Percentiles rank a stretch among this genome's conserved stretches.
Evolutionary conservation across 2,797 vertebrate genomes (phyloP).

Genomic region (Semotilus atromaculatus): DNA sequence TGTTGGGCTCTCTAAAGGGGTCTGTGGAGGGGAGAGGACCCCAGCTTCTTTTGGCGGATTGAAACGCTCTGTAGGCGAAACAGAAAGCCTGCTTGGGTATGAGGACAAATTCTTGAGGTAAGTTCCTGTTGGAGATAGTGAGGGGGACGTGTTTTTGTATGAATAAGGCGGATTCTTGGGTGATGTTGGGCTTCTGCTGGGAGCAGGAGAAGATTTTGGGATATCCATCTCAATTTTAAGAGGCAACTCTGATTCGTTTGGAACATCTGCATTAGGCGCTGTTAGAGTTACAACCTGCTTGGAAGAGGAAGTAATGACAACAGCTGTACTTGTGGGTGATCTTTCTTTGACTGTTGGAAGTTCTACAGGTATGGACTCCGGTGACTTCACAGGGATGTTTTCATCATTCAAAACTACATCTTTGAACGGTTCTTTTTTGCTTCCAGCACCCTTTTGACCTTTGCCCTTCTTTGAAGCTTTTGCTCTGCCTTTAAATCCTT

Average conservation of each 20-base stretch:
- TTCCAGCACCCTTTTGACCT: constrained; percentile 75
- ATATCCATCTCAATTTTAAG: constrained; percentile 70
- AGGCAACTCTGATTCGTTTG: constrained; percentile 63
- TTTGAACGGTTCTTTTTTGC: constrained; percentile 80
- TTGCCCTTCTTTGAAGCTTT: constrained; percentile 83
- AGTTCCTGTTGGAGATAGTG: constrained; percentile 69
- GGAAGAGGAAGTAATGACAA: constrained; percentile 76
- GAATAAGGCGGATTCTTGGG: constrained; percentile 69
- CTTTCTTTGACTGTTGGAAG: constrained; percentile 64
- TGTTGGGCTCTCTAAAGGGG: constrained; percentile 74
- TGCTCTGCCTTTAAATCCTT: constrained; percentile 81
- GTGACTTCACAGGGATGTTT: constrained; percentile 60
- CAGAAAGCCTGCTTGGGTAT: constrained; percentile 67
- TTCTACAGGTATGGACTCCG: constrained; percentile 62
- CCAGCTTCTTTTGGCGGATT: constrained; percentile 84
- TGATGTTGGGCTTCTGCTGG: constrained; percentile 70
- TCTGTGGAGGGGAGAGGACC: constrained; percentile 75
- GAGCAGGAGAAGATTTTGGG: constrained; percentile 67
- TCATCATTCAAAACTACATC: constrained; percentile 71
- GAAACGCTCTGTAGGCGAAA: constrained; percentile 85
- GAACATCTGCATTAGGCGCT: constrained; percentile 61
- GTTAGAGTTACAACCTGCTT: constrained; percentile 66
- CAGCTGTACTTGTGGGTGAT: constrained; percentile 59
- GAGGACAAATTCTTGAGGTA: constrained; percentile 72
- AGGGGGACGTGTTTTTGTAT: constrained; percentile 71